Evolutionary conservation across 2,113 vertebrate species (phyloP).

Genomic region (Antechinus flavipes): DNA sequence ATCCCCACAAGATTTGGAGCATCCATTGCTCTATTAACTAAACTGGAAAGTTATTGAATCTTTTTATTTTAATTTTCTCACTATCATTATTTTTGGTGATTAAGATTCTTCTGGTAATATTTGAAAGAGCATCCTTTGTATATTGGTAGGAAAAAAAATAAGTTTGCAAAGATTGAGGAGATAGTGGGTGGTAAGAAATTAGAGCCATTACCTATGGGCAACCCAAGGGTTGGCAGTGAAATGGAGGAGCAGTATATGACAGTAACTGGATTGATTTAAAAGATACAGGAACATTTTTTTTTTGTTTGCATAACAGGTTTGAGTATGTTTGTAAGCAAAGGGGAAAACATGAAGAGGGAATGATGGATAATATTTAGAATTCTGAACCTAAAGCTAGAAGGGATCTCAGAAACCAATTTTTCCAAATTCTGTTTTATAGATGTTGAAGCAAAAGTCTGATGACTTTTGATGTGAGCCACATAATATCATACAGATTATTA

Average conservation of each 20-base stretch:
- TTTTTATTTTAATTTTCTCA: background rate
- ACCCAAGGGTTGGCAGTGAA: background rate
- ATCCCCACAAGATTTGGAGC: background rate
- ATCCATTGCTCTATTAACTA: background rate
- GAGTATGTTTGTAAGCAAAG: background rate
- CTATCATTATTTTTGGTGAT: background rate
- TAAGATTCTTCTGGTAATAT: background rate
- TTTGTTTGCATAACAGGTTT: background rate
- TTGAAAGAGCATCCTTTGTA: background rate
- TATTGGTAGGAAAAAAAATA: background rate
- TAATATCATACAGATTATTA: background rate
- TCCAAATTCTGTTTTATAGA: background rate
- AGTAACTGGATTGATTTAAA: background rate
- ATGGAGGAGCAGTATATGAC: background rate
- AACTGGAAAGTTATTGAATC: background rate
- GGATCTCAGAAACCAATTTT: background rate
- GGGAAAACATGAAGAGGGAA: background rate
- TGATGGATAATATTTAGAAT: background rate
- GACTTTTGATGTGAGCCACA: background rate
- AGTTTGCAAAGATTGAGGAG: background rate
- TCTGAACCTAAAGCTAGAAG: background rate
- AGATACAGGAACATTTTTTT: background rate
- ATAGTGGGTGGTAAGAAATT: background rate
- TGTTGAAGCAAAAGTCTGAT: background rate
- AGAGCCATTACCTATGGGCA: background rate